These are phyloP conservation scores for Macrochelys suwanniensis DNA, from an alignment of 2,797 vertebrate species.

Conservation along the genomic window DNA sequence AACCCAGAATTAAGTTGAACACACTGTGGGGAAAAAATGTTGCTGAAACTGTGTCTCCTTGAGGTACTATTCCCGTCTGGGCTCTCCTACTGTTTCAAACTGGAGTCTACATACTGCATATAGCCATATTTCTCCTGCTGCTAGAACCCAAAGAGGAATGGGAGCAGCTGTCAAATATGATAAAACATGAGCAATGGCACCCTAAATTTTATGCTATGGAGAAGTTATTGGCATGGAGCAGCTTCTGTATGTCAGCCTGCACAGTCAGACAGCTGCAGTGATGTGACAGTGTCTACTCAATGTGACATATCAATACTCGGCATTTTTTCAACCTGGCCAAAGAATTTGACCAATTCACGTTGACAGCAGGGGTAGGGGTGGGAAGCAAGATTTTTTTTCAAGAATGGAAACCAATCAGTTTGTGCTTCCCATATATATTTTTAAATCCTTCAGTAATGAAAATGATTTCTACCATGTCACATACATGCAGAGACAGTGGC, in stretches of 20 bases:
- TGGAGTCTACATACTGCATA: neutral
- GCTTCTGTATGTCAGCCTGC: neutral
- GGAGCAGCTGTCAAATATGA: neutral
- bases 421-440: neutral
- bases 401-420: neutral
- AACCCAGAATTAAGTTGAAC: fast-evolving
- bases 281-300: neutral
- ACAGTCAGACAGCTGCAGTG: no score
- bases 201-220: neutral
- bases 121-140: neutral
- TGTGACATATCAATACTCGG: neutral
- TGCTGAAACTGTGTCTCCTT: fast-evolving
- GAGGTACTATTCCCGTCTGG: fast-evolving
- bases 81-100: fast-evolving
- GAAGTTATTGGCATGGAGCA: neutral
- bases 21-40: fast-evolving
- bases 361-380: neutral
- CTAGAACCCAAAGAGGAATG: neutral
- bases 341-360: neutral
- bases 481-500: neutral
- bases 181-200: neutral
- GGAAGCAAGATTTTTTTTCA: neutral
- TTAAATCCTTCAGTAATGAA: neutral
- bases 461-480: neutral
- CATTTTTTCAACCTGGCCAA: neutral